Evolutionary conservation across 2,797 vertebrate genomes (phyloP).

Genomic region (Synanceia verrucosa): DNA sequence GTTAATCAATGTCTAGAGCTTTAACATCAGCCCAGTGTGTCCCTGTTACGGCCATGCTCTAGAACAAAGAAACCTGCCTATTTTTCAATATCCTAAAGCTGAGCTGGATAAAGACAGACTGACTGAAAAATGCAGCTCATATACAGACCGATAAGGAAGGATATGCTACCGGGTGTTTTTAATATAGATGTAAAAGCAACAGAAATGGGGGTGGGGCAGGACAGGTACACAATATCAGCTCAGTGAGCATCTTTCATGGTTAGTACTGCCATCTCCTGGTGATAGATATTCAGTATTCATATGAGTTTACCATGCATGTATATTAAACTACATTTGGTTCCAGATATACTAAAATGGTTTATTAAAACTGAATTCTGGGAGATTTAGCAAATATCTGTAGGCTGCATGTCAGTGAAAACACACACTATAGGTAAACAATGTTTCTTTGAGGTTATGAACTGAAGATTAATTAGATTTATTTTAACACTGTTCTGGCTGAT

Average conservation of each 20-base stretch:
- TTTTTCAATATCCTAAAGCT: constrained; percentile 17
- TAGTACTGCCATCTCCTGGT: constrained; percentile 83
- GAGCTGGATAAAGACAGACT: background rate
- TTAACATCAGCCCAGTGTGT: constrained; percentile 44
- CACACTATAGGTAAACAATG: background rate
- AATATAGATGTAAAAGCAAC: constrained; percentile 19
- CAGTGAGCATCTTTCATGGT: constrained; percentile 46
- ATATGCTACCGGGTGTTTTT: constrained; percentile 11
- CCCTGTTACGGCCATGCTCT: constrained; percentile 30
- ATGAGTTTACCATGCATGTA: background rate
- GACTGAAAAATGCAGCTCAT: constrained; percentile 27
- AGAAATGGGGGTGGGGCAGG: constrained; percentile 20
- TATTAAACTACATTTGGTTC: background rate
- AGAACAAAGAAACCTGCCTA: constrained; percentile 41
- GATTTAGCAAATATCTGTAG: background rate
- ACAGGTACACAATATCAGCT: constrained; percentile 25
- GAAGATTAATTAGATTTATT: background rate
- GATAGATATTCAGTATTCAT: constrained; percentile 10
- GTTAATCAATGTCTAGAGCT: constrained; percentile 71
- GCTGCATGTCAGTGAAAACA: background rate
- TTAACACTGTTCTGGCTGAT: background rate
- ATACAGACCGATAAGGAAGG: constrained; percentile 9
- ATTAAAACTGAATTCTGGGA: background rate
- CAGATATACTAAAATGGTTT: background rate
- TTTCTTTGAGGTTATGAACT: background rate